Conservation (phyloP, 2,888 invertebrate species). For the Lepeophtheirus nordmannii region DNA sequence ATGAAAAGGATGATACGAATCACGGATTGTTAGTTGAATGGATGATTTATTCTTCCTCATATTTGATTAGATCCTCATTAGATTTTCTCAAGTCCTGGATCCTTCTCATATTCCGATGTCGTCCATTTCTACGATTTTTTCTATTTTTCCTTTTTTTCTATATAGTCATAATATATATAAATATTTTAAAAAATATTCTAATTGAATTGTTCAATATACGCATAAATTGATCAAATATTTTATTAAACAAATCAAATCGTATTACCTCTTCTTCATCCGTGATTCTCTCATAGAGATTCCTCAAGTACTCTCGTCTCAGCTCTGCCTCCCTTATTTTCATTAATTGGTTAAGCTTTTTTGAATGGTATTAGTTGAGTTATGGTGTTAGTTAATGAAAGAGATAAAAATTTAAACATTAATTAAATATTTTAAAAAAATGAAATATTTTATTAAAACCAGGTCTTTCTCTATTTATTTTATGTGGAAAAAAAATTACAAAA, state of each 20-base stretch:
- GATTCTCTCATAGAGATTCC: background rate
- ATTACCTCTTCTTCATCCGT: conserved; percentile 1
- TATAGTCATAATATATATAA: too few relatives aligned
- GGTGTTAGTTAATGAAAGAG: background rate
- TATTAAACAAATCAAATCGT: background rate
- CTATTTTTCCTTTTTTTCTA: background rate
- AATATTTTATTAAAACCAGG: background rate
- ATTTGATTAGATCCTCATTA: too few relatives aligned
- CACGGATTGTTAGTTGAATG: too few relatives aligned
- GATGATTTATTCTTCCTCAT: too few relatives aligned
- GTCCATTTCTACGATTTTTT: background rate
- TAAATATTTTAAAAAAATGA: background rate
- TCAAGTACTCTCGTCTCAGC: background rate
- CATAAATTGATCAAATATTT: background rate
- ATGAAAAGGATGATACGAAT: too few relatives aligned
- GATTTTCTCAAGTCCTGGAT: background rate
- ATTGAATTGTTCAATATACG: background rate
- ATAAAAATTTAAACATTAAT: background rate
- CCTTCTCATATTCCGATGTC: background rate
- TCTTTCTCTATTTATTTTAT: background rate
- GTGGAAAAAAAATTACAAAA: too few relatives aligned
- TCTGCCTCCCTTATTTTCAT: background rate
- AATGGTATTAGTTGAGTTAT: too few relatives aligned
- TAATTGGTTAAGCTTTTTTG: background rate
- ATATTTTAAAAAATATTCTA: background rate